A percentile compares a stretch with the other conserved stretches of the same genome.
Conservation (phyloP, 2,888 invertebrate genomes). For the Lamellibrachia columna region DNA sequence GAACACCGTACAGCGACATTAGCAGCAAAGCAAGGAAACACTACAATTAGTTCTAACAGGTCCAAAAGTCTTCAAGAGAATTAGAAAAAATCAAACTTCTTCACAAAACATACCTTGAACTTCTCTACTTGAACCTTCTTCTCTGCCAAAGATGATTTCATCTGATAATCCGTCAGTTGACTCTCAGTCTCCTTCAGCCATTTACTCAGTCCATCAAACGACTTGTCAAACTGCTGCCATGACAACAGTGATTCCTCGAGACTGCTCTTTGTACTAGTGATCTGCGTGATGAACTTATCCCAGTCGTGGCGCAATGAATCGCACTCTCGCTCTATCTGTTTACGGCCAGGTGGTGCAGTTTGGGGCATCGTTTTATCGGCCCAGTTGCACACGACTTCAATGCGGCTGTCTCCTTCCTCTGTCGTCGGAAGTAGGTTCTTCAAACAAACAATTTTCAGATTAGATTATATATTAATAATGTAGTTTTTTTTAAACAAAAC, state of each 20-base stretch:
- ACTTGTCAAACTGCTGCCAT: slow-evolving; percentile 88
- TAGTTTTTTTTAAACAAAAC: background rate
- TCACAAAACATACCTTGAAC: slow-evolving; percentile 73
- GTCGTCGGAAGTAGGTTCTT: slow-evolving; percentile 53
- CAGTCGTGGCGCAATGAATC: slow-evolving; percentile 80
- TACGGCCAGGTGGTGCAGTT: slow-evolving; percentile 91
- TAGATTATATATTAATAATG: background rate
- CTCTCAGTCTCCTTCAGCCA: slow-evolving; percentile 89
- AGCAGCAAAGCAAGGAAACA: background rate
- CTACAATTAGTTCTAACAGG: slow-evolving; percentile 7
- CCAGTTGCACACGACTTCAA: slow-evolving; percentile 83
- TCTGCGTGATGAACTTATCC: slow-evolving; percentile 69
- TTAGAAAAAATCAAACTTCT: background rate
- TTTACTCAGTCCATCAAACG: slow-evolving; percentile 80
- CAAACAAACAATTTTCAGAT: slow-evolving; percentile 35
- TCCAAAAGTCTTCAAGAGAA: background rate
- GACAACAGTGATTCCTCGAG: slow-evolving; percentile 79
- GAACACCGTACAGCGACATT: background rate
- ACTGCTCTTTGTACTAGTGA: slow-evolving; percentile 65
- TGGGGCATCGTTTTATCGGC: slow-evolving; percentile 89
- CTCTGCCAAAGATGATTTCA: slow-evolving; percentile 82
- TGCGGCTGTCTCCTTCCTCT: slow-evolving; percentile 70
- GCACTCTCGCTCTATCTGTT: slow-evolving; percentile 88
- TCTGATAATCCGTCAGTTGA: slow-evolving; percentile 84
- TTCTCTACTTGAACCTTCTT: slow-evolving; percentile 80